Evolutionary conservation across 2,888 invertebrate species (phyloP).

Genomic region (Chymomyza fuscimana): DNA sequence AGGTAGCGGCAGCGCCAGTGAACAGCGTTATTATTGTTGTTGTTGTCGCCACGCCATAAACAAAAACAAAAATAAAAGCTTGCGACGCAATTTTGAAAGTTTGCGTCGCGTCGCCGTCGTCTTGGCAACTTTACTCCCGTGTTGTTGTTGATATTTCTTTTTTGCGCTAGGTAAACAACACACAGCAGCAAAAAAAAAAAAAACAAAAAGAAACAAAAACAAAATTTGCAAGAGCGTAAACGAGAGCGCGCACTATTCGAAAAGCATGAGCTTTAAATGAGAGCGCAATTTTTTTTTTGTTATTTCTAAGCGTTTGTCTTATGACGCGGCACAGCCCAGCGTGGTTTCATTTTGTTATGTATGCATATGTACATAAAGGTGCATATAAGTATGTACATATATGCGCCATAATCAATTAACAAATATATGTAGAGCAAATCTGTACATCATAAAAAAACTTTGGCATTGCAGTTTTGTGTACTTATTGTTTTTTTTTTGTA

Average conservation of each 20-base stretch:
- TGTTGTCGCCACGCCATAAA: slow-evolving; percentile 21
- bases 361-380: background rate
- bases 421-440: slow-evolving; percentile 2
- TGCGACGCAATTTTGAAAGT: slow-evolving; percentile 67
- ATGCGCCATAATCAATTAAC: slow-evolving; percentile 38
- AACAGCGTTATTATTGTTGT: slow-evolving; percentile 14
- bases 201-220: too few relatives aligned
- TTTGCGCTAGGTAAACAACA: slow-evolving; percentile 7
- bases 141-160: slow-evolving; percentile 3
- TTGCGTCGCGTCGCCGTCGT: slow-evolving; percentile 48
- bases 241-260: slow-evolving; percentile 13
- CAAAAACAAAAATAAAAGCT: slow-evolving; percentile 39
- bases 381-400: background rate
- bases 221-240: background rate
- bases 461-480: slow-evolving; percentile 19
- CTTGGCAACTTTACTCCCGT: slow-evolving; percentile 61
- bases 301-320: background rate
- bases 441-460: slow-evolving; percentile 9
- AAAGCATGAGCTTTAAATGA: slow-evolving; percentile 23
- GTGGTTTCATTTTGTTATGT: background rate
- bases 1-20: slow-evolving; percentile 26
- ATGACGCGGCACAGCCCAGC: background rate
- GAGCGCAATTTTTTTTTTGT: slow-evolving; percentile 26
- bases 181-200: background rate
- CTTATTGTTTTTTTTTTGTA: slow-evolving; percentile 27